Evolutionary conservation across 2,113 vertebrate genomes (phyloP).

Genomic region (Otocyon megalotis): DNA sequence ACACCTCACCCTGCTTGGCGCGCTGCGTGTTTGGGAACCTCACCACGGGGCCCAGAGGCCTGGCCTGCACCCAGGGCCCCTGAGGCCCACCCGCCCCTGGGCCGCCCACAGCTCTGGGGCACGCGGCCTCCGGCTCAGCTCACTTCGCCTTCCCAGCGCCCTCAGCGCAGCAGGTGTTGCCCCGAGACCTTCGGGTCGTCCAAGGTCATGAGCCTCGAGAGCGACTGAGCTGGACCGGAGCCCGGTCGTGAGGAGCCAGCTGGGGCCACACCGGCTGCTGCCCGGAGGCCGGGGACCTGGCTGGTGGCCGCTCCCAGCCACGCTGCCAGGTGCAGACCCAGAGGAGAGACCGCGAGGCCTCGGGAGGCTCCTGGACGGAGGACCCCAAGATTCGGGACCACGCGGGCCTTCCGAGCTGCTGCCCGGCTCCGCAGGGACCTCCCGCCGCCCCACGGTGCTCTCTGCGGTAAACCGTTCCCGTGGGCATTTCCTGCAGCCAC

Average conservation of each 20-base stretch:
- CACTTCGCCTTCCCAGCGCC: not conserved
- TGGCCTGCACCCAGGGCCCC: not conserved
- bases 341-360: not conserved
- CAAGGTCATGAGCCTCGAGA: not conserved
- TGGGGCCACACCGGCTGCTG: not conserved
- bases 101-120: not conserved
- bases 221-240: not conserved
- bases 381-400: not conserved
- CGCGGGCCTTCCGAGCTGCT: not conserved
- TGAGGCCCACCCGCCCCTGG: not conserved
- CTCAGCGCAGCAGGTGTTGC: not conserved
- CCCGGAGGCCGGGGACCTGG: not conserved
- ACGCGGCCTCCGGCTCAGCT: not conserved
- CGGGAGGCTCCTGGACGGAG: too few relatives aligned
- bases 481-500: not conserved
- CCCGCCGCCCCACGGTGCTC: not conserved
- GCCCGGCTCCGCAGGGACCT: not conserved
- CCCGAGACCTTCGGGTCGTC: not conserved
- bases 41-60: too few relatives aligned
- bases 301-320: not conserved
- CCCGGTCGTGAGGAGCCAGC: not conserved
- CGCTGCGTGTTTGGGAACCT: not conserved
- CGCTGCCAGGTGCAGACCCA: not conserved
- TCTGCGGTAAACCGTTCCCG: not conserved
- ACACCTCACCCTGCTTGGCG: rapidly evolving